Percentiles rank a stretch among this genome's conserved stretches.
Conservation (phyloP, 2,888 invertebrate genomes). For the Ecliptopera silaceata region DNA sequence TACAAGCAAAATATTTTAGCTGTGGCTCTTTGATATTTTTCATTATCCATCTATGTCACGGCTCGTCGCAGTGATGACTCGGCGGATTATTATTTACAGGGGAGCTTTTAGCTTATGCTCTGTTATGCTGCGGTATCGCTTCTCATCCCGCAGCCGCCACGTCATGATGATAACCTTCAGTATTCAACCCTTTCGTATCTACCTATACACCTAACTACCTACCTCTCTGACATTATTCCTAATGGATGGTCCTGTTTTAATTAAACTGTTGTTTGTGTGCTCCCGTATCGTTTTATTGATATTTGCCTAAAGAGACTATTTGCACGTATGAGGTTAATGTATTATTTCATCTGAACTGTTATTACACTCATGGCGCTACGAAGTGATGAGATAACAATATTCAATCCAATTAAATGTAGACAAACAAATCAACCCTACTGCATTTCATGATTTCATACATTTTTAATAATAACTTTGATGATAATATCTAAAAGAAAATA, state of each 20-base stretch:
- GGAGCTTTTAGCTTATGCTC: constrained; percentile 47
- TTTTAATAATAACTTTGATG: too few relatives aligned
- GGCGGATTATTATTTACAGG: constrained; percentile 42
- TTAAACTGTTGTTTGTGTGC: constrained; percentile 26
- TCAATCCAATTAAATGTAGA: constrained; percentile 7
- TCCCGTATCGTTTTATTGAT: constrained; percentile 23
- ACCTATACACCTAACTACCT: constrained; percentile 14
- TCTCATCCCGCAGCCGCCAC: constrained; percentile 33
- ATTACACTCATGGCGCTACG: constrained; percentile 8
- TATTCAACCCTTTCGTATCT: constrained; percentile 34
- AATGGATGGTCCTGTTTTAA: constrained; percentile 31
- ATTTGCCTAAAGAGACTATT: constrained; percentile 24
- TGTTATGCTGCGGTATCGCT: constrained; percentile 38
- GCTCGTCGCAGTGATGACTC: constrained; percentile 42
- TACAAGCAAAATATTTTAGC: constrained; percentile 25
- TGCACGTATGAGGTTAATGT: constrained; percentile 14
- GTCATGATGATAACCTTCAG: constrained; percentile 43
- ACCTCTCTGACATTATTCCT: constrained; percentile 31
- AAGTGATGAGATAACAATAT: constrained; percentile 5
- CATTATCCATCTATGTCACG: constrained; percentile 39
- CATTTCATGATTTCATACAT: too few relatives aligned
- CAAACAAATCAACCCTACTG: neutral
- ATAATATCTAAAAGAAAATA: too few relatives aligned
- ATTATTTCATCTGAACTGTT: constrained; percentile 22
- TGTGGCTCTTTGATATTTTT: constrained; percentile 39